phyloP scores from a whole-genome alignment of 2,888 invertebrate genomes.

The Macaria liturata region DNA sequence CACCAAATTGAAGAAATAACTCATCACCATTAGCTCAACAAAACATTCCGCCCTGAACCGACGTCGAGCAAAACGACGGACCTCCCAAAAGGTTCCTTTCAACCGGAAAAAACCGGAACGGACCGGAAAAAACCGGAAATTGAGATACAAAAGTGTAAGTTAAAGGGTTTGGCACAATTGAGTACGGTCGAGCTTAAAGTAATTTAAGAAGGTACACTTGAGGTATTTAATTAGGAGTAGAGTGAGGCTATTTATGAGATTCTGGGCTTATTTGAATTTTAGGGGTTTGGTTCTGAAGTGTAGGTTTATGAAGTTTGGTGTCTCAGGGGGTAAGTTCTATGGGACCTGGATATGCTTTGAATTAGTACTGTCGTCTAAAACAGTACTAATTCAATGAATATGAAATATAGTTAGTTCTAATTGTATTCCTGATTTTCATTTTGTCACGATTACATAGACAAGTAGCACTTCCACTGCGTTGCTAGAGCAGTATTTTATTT shows the following conservation, averaged over 20 bases:
- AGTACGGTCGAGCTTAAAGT: conserved; percentile 40
- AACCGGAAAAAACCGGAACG: conserved; percentile 49
- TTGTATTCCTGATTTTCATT: too few relatives aligned
- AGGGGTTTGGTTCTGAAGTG: conserved; percentile 17
- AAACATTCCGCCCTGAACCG: conserved; percentile 38
- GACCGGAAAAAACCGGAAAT: conserved; percentile 55
- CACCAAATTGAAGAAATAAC: conserved; percentile 26
- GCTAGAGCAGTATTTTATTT: too few relatives aligned
- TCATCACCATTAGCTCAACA: conserved; percentile 27
- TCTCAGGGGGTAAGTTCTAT: conserved; percentile 1
- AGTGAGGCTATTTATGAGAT: conserved; percentile 23
- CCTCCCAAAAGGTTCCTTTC: conserved; percentile 10
- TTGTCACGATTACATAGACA: too few relatives aligned
- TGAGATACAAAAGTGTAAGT: conserved; percentile 66
- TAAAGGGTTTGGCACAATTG: conserved; percentile 46
- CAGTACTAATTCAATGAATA: too few relatives aligned
- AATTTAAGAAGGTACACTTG: conserved; percentile 47
- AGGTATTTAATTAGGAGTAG: conserved; percentile 37
- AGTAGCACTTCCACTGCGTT: too few relatives aligned
- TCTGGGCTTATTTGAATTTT: conserved; percentile 23
- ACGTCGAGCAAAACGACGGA: conserved; percentile 10
- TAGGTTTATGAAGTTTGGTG: conserved; percentile 18
- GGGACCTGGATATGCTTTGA: conserved; percentile 2
- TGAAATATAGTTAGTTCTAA: too few relatives aligned
- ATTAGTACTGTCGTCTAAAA: too few relatives aligned